These are phyloP conservation scores for Teleogryllus occipitalis DNA, from an alignment of 1,140 invertebrate species.

Conservation along the genomic window DNA sequence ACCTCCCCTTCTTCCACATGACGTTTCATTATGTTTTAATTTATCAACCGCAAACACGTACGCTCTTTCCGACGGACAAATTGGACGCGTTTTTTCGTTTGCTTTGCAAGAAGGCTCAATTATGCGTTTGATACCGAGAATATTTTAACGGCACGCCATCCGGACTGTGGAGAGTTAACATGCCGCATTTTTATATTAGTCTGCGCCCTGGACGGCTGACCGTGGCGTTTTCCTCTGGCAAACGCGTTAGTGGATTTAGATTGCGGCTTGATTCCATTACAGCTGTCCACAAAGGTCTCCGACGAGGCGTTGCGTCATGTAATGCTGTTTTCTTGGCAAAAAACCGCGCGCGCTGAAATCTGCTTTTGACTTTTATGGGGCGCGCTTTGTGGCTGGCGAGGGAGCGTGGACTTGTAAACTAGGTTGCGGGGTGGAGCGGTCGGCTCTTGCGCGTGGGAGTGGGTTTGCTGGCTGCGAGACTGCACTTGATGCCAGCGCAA, in stretches of 20 bases:
- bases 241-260: background rate
- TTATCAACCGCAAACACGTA: background rate
- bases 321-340: background rate
- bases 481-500: too few species aligned
- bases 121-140: background rate
- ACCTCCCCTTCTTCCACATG: background rate
- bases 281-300: background rate
- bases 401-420: background rate
- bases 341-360: background rate
- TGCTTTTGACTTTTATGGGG: background rate
- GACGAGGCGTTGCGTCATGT: background rate
- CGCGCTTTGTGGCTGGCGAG: background rate
- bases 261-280: background rate
- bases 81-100: background rate
- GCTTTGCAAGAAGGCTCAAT: background rate
- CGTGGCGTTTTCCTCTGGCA: background rate
- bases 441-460: too few species aligned
- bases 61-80: too few species aligned
- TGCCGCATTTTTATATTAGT: background rate
- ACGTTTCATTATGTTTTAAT: background rate
- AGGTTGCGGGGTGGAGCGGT: background rate
- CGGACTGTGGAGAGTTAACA: background rate
- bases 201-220: background rate
- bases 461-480: too few species aligned
- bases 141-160: background rate